Evolutionary conservation across 2,113 vertebrate genomes (phyloP).

Genomic region (Verasper variegatus): DNA sequence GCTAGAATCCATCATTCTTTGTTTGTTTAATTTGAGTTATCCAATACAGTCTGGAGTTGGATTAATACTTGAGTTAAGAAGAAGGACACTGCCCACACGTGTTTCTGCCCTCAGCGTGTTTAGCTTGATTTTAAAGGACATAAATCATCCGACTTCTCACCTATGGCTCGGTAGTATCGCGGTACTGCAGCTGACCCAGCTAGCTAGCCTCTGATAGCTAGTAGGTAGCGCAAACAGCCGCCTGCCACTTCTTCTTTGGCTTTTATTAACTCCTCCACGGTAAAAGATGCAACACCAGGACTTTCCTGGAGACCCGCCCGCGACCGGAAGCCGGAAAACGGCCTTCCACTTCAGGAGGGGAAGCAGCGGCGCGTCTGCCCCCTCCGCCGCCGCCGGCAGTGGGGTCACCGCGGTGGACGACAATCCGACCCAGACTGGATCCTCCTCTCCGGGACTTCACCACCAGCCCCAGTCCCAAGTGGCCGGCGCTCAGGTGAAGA

Average conservation of each 20-base stretch:
- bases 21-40: slow-evolving; percentile 36
- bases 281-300: slow-evolving; percentile 91
- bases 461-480: slow-evolving; percentile 86
- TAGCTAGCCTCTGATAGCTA: slow-evolving; percentile 56
- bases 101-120: background rate
- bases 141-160: slow-evolving; percentile 67
- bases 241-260: slow-evolving; percentile 8
- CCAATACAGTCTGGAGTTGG: too few relatives aligned
- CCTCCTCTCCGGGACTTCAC: slow-evolving; percentile 85
- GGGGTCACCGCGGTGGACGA: slow-evolving; percentile 80
- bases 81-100: background rate
- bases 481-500: slow-evolving; percentile 91
- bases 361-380: slow-evolving; percentile 79
- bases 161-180: slow-evolving; percentile 73
- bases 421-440: slow-evolving; percentile 78
- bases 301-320: slow-evolving; percentile 86
- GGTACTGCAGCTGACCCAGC: slow-evolving; percentile 58
- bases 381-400: slow-evolving; percentile 62
- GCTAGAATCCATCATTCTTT: slow-evolving; percentile 31
- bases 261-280: slow-evolving; percentile 17
- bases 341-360: slow-evolving; percentile 87
- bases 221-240: slow-evolving; percentile 14
- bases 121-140: slow-evolving; percentile 51
- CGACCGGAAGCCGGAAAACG: slow-evolving; percentile 87
- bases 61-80: background rate